Conservation (phyloP, 2,888 invertebrate species). For the Papilio elwesi region DNA sequence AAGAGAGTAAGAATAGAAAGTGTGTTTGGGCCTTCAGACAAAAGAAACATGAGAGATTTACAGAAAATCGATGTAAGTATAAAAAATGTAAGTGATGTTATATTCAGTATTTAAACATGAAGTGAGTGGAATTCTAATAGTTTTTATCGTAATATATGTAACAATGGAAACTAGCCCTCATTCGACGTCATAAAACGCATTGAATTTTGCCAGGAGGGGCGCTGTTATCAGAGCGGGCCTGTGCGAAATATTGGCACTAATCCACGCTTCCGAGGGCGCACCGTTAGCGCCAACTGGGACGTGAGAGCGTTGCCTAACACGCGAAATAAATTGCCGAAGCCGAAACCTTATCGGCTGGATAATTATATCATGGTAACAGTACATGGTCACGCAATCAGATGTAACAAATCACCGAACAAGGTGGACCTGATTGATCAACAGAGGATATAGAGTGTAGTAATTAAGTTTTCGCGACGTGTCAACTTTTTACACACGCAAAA, state of each 20-base stretch:
- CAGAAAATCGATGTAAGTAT: too few species aligned
- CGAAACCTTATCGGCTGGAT: constrained; percentile 26
- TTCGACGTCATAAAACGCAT: constrained; percentile 63
- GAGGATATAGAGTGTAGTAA: background rate
- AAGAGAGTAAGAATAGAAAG: too few species aligned
- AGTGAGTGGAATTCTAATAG: too few species aligned
- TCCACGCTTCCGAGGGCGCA: constrained; percentile 46
- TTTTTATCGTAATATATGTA: constrained; percentile 1
- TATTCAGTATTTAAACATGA: too few species aligned
- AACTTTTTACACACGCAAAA: background rate
- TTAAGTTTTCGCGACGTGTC: background rate
- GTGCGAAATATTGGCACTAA: constrained; percentile 52
- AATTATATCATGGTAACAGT: constrained; percentile 25
- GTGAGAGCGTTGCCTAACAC: constrained; percentile 38
- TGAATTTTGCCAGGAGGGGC: constrained; percentile 70
- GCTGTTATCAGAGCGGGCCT: constrained; percentile 58
- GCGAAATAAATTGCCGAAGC: constrained; percentile 32
- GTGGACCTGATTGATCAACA: constrained; percentile 1
- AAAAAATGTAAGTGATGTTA: too few species aligned
- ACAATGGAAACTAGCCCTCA: constrained; percentile 51
- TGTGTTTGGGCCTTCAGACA: too few species aligned
- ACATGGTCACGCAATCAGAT: constrained; percentile 28
- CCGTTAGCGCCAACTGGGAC: constrained; percentile 40
- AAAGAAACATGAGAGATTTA: too few species aligned
- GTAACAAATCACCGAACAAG: constrained; percentile 19